Evolutionary conservation across 2,113 vertebrate genomes (phyloP), one percentile per base, ranked within the genome.

Genomic region (Eulemur rufifrons): DNA sequence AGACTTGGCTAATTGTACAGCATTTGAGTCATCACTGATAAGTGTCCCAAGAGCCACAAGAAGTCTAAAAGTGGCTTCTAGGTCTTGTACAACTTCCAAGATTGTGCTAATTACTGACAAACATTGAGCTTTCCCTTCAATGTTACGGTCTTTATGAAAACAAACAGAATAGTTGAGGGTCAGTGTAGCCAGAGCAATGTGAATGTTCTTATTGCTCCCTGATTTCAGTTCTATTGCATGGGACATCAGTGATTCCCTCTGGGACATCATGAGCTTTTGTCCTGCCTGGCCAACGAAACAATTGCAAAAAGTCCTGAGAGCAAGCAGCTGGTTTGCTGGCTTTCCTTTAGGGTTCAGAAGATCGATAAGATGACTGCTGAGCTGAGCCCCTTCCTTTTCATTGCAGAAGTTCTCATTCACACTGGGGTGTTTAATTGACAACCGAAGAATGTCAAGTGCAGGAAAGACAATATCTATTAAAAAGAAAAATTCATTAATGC

Each of bases 51-150:
- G 99, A 96, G 99, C 99, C 97, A 99, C 99, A 87, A 99, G 99
- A 83, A 99, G 98, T 99, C 99, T 99, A 98, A 99, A 99, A 96
- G 99, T 96, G 37, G 99, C 99, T 99, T 99, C 99, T 97, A 99
- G 99, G 98, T 99, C 99, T 98, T 99, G 99, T 93, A 99, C 99
- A 69, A 99, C 99, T 99, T 99, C 99, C 96, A 99, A 98, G 95
- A 99, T 98, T 88, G 99, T 98, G 95, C 99, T 99, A 97, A 99
- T 99, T 95, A 99, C 99, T n/a, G 99, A 99, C 76, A 99, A 98
- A 93, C 99, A 99, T 86, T 99, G 99, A 86, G 99, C 99, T 99
- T 99, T 99, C 87, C 99, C 99, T 98, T 99, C 99, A 82, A 99
- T 98, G 92, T 99, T 99, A 61, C 98, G 98, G 96, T 98, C 98